Percentiles rank a stretch among this genome's conserved stretches.
Conservation (phyloP, 2,113 vertebrate species). For the Perca flavescens region DNA sequence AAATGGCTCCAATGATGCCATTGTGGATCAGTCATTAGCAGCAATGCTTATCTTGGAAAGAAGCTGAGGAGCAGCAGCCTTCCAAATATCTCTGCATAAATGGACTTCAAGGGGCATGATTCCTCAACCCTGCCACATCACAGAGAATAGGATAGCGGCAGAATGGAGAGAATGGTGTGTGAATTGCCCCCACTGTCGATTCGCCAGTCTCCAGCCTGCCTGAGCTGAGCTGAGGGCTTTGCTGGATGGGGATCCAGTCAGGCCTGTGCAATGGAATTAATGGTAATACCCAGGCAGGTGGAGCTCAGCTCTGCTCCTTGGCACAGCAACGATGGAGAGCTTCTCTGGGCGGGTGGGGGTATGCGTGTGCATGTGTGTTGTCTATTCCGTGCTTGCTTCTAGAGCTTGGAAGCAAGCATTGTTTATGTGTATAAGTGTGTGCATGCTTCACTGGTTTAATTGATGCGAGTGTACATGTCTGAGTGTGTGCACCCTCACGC, state of each 20-base stretch:
- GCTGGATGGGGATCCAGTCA: constrained; percentile 70
- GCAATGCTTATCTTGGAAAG: constrained; percentile 67
- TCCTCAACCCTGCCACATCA: constrained; percentile 70
- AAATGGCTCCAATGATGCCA: constrained; percentile 64
- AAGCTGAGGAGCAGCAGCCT: constrained; percentile 52
- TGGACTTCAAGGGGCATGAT: constrained; percentile 63
- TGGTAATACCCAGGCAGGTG: constrained; percentile 83
- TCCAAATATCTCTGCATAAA: constrained; percentile 71
- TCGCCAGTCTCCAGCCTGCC: constrained; percentile 66
- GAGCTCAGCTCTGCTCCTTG: constrained; percentile 75
- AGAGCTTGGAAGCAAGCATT: constrained; percentile 50
- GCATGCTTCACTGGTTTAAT: constrained; percentile 51
- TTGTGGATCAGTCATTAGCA: constrained; percentile 66
- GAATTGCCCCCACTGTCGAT: constrained; percentile 67
- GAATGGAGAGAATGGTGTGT: constrained; percentile 51
- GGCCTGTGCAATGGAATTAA: constrained; percentile 77
- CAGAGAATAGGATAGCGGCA: constrained; percentile 70
- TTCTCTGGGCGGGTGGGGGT: constrained; percentile 43
- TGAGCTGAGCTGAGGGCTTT: constrained; percentile 66
- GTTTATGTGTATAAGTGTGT: constrained; percentile 48
- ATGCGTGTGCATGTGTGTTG: constrained; percentile 10
- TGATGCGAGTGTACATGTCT: constrained; percentile 32
- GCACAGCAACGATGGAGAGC: constrained; percentile 59
- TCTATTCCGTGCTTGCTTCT: constrained; percentile 45
- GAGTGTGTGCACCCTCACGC: constrained; percentile 36